Base-by-base conservation (phyloP, 2,113 vertebrate species). In the Salminus brasiliensis region DNA sequence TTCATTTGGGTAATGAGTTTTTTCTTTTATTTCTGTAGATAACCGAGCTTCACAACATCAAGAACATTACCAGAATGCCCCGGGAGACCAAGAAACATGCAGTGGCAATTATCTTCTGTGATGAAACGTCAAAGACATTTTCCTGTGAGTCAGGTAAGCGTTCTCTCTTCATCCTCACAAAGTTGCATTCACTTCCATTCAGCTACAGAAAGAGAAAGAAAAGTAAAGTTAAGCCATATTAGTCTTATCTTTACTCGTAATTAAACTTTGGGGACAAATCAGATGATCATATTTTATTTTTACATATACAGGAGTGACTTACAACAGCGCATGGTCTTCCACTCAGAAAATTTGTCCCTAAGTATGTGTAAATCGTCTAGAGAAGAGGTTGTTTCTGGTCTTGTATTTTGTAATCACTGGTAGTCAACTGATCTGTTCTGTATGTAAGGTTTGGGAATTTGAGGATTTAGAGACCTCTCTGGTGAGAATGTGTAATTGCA, bases 41-140 rank as follows among this genome's bases (percentile, higher is more conserved):
- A 93, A 99, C 97, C 15, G 98, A 99, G 90, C 94, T 99, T 85
- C 96, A 98, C 89, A 98, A 95, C 91, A 95, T 99, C 93, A 98
- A 96, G 95, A 99, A 97, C 89, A 96, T 99, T 90, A 98, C 96
- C 84, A 94, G 98, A 88, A 94, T 99, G 95, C 98, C 98, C 75
- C 94, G 95, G 87, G 98, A 99, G 92, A 96, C 97, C 72, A 99
- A 97, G 91, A 99, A 98, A 88, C 98, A 99, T 67, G 98, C 97
- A 0, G 96, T 99, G 91, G 97, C 96, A 71, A 99, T 99, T 92
- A 96, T 99, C 93, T 99, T 99, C 91, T 95, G 95, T 69, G 97
- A 99, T 47, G 97, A 99, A 91, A 98, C 96, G 0, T 98, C 97
- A 77, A 99, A 98, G 94, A 98, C 97, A 71, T 99, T 99, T 91